A percentile compares a stretch with the other conserved stretches of the same genome.
phyloP scores from a whole-genome alignment of 2,113 vertebrate species.

The Glaucomys volans region DNA sequence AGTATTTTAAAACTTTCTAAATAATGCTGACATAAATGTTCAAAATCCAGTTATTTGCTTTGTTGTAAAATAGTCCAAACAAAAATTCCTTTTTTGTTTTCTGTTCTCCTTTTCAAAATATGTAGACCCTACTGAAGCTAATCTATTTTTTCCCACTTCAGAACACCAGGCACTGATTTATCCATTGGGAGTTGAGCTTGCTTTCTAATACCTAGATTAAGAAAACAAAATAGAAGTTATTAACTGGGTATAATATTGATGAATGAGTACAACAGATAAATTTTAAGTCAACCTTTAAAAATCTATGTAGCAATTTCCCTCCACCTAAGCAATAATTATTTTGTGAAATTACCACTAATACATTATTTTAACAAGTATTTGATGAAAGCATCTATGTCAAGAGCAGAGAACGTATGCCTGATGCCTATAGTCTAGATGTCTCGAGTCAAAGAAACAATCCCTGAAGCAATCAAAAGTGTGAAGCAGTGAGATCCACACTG shows the following conservation, averaged over 20 bases:
- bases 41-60: constrained; percentile 86
- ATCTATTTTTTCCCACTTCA: constrained; percentile 84
- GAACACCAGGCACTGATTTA: constrained; percentile 83
- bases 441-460: neutral
- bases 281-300: constrained; percentile 33
- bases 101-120: constrained; percentile 83
- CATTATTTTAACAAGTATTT: neutral
- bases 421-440: neutral
- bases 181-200: constrained; percentile 79
- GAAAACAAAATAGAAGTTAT: constrained; percentile 74
- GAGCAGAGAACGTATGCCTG: neutral
- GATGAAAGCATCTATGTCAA: neutral
- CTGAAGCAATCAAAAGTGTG: neutral
- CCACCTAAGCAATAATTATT: neutral
- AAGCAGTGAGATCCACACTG: neutral
- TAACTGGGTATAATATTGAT: neutral
- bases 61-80: constrained; percentile 80
- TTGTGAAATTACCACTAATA: constrained; percentile 7
- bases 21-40: constrained; percentile 79
- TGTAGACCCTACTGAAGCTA: constrained; percentile 87
- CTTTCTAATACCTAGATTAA: constrained; percentile 87
- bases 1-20: constrained; percentile 62
- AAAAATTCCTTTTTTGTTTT: constrained; percentile 78
- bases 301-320: neutral
- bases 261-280: constrained; percentile 22